Conservation (phyloP, 2,113 vertebrate genomes). For the Sigmodon hispidus region DNA sequence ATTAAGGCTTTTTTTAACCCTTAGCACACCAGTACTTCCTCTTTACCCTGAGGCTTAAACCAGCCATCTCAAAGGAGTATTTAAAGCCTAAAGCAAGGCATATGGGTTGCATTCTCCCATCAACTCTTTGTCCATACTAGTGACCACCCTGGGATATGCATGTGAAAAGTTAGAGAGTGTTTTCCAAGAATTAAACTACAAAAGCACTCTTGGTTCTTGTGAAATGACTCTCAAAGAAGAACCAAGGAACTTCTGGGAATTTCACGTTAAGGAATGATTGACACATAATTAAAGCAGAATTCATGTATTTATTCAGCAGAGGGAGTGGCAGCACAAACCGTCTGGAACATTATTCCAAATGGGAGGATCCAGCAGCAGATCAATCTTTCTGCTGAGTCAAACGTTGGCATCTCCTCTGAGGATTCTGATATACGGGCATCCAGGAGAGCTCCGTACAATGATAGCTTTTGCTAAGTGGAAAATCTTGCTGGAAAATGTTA, state of each 20-base stretch:
- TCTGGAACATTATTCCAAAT: conserved; percentile 73
- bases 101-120: background rate
- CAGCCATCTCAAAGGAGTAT: background rate
- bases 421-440: conserved; percentile 25
- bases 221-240: conserved; percentile 45
- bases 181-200: conserved; percentile 45
- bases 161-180: background rate
- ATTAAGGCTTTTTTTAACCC: background rate
- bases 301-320: conserved; percentile 68
- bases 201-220: conserved; percentile 1
- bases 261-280: conserved; percentile 55
- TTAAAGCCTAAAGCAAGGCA: background rate
- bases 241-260: too few species aligned
- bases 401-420: conserved; percentile 61
- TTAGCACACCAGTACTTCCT: background rate
- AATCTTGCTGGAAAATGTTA: conserved; percentile 33
- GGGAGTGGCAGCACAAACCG: conserved; percentile 72
- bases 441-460: background rate
- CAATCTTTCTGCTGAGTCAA: conserved; percentile 77
- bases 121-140: background rate
- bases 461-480: background rate
- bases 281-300: conserved; percentile 51
- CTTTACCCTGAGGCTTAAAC: background rate
- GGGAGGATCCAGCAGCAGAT: conserved; percentile 66
- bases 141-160: background rate